A percentile compares a stretch with the other conserved stretches of the same genome.
Evolutionary conservation across 2,888 invertebrate genomes (phyloP).

Genomic region (Agrilus mali): DNA sequence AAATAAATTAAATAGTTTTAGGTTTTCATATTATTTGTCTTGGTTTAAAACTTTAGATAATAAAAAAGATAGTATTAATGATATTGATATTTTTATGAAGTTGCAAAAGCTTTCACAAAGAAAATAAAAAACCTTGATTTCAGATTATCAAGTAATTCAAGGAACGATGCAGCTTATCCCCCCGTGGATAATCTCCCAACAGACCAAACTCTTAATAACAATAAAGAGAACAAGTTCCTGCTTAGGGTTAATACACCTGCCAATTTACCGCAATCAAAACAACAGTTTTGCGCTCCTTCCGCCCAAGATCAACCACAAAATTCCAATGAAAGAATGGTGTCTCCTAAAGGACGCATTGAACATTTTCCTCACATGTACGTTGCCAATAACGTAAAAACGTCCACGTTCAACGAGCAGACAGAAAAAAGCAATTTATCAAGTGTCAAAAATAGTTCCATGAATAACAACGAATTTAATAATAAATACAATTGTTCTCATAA

Average conservation of each 20-base stretch:
- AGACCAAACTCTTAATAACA: conserved; percentile 15
- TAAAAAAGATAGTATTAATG: too few relatives aligned
- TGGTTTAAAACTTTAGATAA: too few relatives aligned
- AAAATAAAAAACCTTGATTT: conserved; percentile 11
- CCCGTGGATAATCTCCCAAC: conserved; percentile 17
- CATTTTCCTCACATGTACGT: conserved; percentile 31
- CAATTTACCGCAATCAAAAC: conserved; percentile 20
- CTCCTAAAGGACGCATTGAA: conserved; percentile 30
- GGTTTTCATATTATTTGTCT: too few relatives aligned
- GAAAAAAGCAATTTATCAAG: conserved; percentile 23
- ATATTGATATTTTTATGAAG: too few relatives aligned
- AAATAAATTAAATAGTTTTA: too few relatives aligned
- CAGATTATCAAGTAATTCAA: conserved; percentile 40
- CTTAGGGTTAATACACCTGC: conserved; percentile 27
- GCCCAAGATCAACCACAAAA: conserved; percentile 10
- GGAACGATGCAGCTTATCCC: conserved; percentile 30
- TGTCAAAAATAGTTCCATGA: conserved; percentile 22
- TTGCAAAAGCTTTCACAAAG: neutral
- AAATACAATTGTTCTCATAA: conserved; percentile 24
- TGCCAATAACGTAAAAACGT: conserved; percentile 32
- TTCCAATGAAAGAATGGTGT: conserved; percentile 29
- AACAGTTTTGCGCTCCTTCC: conserved; percentile 14
- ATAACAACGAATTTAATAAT: conserved; percentile 20
- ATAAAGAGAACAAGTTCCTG: conserved; percentile 19
- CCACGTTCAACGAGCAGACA: conserved; percentile 29